Evolutionary conservation across 2,888 invertebrate species (phyloP), one percentile per base, ranked within the genome.

Genomic region (Callosobruchus maculatus): DNA sequence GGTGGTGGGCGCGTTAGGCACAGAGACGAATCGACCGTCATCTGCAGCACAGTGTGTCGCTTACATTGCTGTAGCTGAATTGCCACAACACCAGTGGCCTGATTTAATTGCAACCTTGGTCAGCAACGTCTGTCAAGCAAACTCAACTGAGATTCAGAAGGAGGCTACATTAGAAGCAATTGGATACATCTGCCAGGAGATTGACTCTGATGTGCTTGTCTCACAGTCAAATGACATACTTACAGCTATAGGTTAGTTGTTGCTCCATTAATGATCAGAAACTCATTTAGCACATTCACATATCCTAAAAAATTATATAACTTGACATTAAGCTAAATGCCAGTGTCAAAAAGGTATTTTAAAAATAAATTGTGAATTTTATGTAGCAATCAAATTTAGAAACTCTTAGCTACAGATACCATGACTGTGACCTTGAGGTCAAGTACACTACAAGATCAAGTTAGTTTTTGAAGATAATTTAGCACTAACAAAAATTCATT

Each of bases 1-100:
- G 97, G 96, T 98, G 83, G 89, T 99, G 83, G 92, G 92, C 81
- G 95, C 99, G 18, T 91, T 99, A 81, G 99, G 99, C 76, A 99
- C 99, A 77, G 99, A 99, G 89, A 95, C 93, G 77, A 94, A 93
- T 78, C 90, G 99, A 78, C 99, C 99, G 0, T 98, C 98, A 82
- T 97, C 97, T 72, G 99, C 99, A 7, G 99, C 99, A 0, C 99
- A 99, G 87, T 99, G 99, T 89, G 98, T 99, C 70, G 99, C 99
- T 0, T 97, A 97, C 86, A 97, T 99, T 76, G 99, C 98, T 0
- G 97, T 98, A 71, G 95, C 97, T 49, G 99, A 99, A 88, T 89
- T 99, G 76, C 96, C 98, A 0, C 93, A 94, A 71, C 92, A 93
- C 74, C 93, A 97, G 82, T 99, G 99, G 99, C 93, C 92, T 77